Percentiles rank a stretch among this genome's conserved stretches.
Evolutionary conservation across 2,113 vertebrate genomes (phyloP).

Genomic region (Melanocharis versteri): DNA sequence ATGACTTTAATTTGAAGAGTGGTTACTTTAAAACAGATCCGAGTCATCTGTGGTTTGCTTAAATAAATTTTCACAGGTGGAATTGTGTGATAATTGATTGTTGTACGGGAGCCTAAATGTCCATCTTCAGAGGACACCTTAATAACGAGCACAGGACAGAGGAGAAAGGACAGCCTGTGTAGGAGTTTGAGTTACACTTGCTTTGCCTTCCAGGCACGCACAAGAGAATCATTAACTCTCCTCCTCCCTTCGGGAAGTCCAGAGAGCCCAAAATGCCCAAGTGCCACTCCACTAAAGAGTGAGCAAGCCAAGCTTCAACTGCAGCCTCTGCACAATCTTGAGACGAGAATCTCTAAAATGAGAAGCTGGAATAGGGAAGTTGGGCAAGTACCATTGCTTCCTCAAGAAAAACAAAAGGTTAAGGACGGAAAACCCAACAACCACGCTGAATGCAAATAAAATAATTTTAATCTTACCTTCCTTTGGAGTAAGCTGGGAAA

Average conservation of each 20-base stretch:
- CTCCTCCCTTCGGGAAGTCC: neutral
- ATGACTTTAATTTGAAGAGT: neutral
- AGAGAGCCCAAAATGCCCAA: neutral
- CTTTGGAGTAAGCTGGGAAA: neutral
- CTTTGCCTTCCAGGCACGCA: neutral
- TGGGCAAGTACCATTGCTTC: neutral
- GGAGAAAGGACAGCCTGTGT: neutral
- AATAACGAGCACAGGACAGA: neutral
- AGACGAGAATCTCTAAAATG: neutral
- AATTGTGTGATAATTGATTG: neutral
- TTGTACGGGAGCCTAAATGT: neutral
- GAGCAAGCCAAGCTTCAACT: neutral
- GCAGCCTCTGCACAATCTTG: neutral
- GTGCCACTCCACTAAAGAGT: neutral
- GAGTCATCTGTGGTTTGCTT: constrained; percentile 4
- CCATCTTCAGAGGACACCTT: neutral
- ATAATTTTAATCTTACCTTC: neutral
- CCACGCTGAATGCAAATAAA: neutral
- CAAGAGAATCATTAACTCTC: neutral
- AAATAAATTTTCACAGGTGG: neutral
- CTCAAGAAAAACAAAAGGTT: neutral
- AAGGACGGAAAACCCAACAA: neutral
- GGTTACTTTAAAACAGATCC: neutral
- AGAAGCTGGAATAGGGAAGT: neutral
- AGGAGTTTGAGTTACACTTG: neutral